Evolutionary conservation across 2,797 vertebrate species (phyloP), one percentile per base, ranked within the genome.

Genomic region (Heliangelus exortis): DNA sequence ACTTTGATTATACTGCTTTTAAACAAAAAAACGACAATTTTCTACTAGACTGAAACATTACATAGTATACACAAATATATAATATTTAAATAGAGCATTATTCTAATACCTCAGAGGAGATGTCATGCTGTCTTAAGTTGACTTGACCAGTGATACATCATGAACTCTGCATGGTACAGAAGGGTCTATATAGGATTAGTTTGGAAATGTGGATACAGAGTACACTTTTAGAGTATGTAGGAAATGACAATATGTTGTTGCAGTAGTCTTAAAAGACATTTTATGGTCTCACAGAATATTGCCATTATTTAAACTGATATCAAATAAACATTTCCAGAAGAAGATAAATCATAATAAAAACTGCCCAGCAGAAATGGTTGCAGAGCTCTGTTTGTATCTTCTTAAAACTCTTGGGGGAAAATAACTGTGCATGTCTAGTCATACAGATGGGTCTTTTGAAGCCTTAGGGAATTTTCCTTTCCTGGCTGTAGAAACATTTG

Each of bases 261-360:
- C 17, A 1, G 20, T 25, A 72, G 54, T 34, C 19, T 75, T 84
- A 45, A 74, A 89, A 84, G 65, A 31, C 8, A 61, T 65, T 87
- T 92, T 85, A 68, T 15, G 84, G 62, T 50, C 69, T 65, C 31
- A 68, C 11, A 83, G 50, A 71, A 19, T 50, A 63, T 31, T 76
- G 57, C 71, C 59, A 43, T 87, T 77, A 16, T 89, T 90, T 75
- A 83, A 92, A 74, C 18, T 65, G n/a, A 9, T 47, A 57, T 54
- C 41, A 57, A 47, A 76, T 51, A 57, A 84, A 43, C 75, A 65
- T 90, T 86, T 83, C 41, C 48, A 80, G 69, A 82, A 71, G 36
- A 77, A 76, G 19, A 93, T 76, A 87, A 89, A 93, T 89, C 75
- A 61, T 74, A 47, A 61, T 79, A 87, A 73, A 85, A 89, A n/a